phyloP scores from a whole-genome alignment of 2,113 vertebrate genomes.

The Rhinolophus sinicus region DNA sequence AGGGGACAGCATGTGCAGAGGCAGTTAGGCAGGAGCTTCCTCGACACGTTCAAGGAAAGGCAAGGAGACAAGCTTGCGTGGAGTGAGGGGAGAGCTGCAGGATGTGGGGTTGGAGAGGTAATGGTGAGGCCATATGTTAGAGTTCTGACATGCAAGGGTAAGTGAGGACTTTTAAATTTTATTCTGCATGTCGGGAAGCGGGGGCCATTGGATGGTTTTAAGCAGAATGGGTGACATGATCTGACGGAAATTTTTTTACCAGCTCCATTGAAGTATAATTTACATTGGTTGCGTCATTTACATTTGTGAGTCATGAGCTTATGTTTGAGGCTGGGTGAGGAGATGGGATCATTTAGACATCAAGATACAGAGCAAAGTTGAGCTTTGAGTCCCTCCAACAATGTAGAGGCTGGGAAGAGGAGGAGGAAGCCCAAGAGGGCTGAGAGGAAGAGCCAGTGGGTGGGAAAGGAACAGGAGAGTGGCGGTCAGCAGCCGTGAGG shows the following conservation, averaged over 20 bases:
- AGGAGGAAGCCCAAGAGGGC: background rate
- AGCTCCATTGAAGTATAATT: background rate
- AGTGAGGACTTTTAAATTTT: background rate
- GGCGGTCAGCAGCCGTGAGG: background rate
- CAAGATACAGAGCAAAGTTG: background rate
- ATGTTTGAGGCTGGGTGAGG: background rate
- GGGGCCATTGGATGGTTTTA: background rate
- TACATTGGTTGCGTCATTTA: background rate
- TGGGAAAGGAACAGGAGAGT: background rate
- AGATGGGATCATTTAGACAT: background rate
- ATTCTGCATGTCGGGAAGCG: background rate
- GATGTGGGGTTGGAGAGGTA: background rate
- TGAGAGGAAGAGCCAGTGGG: background rate
- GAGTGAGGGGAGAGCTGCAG: background rate
- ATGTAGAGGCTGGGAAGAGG: background rate
- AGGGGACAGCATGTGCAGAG: rapidly evolving
- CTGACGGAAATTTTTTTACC: background rate
- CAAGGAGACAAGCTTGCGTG: background rate
- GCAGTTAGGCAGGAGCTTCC: background rate
- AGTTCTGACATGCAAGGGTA: background rate
- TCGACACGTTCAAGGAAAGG: rapidly evolving
- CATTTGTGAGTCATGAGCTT: background rate
- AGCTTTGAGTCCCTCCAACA: background rate
- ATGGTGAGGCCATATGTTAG: background rate
- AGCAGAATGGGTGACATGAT: background rate